Base-by-base conservation (phyloP, 1,140 invertebrate species). In the Colletes gigas region DNA sequence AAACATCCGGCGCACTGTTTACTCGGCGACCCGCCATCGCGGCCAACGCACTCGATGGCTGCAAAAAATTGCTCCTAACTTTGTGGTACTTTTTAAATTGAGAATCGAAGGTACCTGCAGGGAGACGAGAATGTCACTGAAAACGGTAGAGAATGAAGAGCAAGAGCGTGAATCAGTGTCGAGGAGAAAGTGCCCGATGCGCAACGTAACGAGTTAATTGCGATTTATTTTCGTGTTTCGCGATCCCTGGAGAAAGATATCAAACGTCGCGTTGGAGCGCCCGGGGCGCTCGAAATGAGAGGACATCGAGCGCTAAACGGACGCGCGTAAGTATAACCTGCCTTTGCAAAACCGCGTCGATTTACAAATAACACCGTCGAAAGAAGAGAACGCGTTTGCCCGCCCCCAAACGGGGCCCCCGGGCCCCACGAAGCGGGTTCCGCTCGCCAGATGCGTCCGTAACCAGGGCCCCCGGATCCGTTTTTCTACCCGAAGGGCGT, bases 401-500 rank as follows among this genome's bases (percentile, higher is more conserved):
- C 71, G 83, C 83, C 79, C 77, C 75, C 72, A 74, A 60, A 60
- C 19, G 59, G 62, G 79, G 72, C 66, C 78, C 54, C 44, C 62
- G 52, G 59, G 63, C 47, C 67, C 71, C 60, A 72, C 30, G n/a
- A 81, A 74, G 66, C 30, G 30, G 81, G 73, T 81, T 84, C 85
- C 91, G 92, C 89, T 92, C 88, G 91, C 92, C 92, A 93, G 92
- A 92, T 92, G 92, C 88, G 91, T 90, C 82, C 66, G 74, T 78
- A 81, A 83, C 77, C 86, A 66, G 82, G 83, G 86, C 78, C 75
- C 30, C 83, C 59, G 55, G 81, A 68, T 67, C 72, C 81, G 81
- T 89, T 91, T 90, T 92, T 91, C 88, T 92, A 91, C 91, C 91
- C 90, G 90, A 84, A 88, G 87, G 89, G 88, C 73, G 84, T 81